phyloP scores from a whole-genome alignment of 23 tunicate genomes.

The Styela clava region DNA sequence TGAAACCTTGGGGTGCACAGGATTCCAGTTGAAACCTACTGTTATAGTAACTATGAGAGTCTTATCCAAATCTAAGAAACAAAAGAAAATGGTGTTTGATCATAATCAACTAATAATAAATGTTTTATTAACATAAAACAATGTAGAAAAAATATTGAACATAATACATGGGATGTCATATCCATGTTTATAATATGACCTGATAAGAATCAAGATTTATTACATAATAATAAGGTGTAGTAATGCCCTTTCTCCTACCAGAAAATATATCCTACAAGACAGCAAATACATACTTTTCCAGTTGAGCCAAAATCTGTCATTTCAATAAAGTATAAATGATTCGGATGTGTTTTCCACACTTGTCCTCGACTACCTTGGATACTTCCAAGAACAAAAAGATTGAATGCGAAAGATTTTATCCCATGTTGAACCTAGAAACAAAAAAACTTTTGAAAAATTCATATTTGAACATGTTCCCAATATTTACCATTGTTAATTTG shows the following conservation, averaged over 20 bases:
- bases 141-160: no score
- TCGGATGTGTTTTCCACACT: slow-evolving; percentile 38
- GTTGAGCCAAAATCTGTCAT: slow-evolving; percentile 22
- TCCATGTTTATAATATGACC: neutral
- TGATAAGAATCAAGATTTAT: neutral
- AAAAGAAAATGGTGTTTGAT: no score
- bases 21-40: no score
- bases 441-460: no score
- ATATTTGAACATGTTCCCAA: neutral
- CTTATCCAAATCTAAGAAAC: no score
- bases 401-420: neutral
- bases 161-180: neutral
- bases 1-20: no score
- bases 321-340: slow-evolving; percentile 47
- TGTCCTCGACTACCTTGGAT: slow-evolving; percentile 38
- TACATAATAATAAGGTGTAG: neutral
- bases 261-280: neutral
- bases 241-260: no score
- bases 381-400: slow-evolving; percentile 37
- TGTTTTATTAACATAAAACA: no score
- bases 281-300: neutral
- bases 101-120: no score
- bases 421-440: neutral
- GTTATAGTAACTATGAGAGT: no score
- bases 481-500: neutral